phyloP scores from a whole-genome alignment of 2,113 vertebrate species.

The Phyllostomus hastatus region DNA sequence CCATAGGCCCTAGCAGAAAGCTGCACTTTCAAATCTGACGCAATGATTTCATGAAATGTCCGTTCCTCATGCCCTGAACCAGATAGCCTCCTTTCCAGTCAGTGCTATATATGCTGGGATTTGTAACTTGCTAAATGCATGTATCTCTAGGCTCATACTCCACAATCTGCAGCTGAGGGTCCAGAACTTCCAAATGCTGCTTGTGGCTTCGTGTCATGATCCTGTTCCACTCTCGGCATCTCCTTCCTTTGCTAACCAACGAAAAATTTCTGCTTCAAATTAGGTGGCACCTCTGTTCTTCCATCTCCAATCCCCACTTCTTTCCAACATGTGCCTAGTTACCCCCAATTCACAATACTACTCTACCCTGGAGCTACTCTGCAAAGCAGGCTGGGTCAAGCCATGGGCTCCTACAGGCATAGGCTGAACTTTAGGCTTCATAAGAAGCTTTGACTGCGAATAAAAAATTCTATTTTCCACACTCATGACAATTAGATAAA shows the following conservation, averaged over 20 bases:
- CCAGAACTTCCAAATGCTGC: background rate
- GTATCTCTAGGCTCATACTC: fast-evolving
- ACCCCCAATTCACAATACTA: background rate
- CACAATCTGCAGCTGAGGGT: no score
- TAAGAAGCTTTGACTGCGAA: background rate
- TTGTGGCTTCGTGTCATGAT: background rate
- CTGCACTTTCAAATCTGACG: background rate
- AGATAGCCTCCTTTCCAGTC: background rate
- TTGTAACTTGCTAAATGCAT: background rate
- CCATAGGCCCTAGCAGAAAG: background rate
- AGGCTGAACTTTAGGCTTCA: background rate
- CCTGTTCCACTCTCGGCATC: background rate
- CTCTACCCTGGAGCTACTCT: background rate
- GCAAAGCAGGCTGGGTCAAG: background rate
- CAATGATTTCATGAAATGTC: background rate
- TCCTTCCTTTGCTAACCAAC: background rate
- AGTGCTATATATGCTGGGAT: background rate
- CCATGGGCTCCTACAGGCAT: no score
- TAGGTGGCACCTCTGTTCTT: background rate
- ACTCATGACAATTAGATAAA: conserved; percentile 44
- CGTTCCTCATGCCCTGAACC: background rate
- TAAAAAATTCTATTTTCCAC: conserved; percentile 19
- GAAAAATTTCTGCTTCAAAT: background rate
- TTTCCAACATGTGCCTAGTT: background rate
- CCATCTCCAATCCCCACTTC: background rate